Conservation (phyloP, 2,888 invertebrate species). For the Bimastos eiseni region DNA sequence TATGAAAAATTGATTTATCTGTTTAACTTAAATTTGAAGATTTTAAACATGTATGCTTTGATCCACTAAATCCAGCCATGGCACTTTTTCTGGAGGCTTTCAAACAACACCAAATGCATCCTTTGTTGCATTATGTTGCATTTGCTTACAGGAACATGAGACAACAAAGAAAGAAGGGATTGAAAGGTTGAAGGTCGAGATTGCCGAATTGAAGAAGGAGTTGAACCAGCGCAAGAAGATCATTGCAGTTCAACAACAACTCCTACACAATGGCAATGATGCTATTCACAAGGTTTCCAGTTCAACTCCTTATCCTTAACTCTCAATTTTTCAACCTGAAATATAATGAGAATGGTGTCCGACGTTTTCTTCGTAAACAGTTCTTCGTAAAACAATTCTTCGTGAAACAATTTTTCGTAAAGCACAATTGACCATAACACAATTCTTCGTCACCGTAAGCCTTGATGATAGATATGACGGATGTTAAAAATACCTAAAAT, state of each 20-base stretch:
- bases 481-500: no score
- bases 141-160: constrained; percentile 3
- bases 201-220: constrained; percentile 8
- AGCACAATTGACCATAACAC: no score
- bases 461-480: no score
- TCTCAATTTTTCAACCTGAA: background rate
- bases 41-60: no score
- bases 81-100: background rate
- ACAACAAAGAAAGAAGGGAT: constrained; percentile 6
- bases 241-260: constrained; percentile 1
- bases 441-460: no score
- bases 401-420: no score
- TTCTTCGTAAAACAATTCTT: no score
- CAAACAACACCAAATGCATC: background rate
- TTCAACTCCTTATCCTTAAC: background rate
- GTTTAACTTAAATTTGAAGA: no score
- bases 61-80: background rate
- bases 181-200: background rate
- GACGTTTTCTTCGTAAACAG: no score
- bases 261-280: constrained; percentile 17
- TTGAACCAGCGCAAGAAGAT: constrained; percentile 16
- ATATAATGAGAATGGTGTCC: no score
- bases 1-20: no score
- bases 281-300: constrained; percentile 15
- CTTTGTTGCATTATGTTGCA: background rate